phyloP scores from a whole-genome alignment of 2,113 vertebrate species.

The Hippocampus guttulatus region DNA sequence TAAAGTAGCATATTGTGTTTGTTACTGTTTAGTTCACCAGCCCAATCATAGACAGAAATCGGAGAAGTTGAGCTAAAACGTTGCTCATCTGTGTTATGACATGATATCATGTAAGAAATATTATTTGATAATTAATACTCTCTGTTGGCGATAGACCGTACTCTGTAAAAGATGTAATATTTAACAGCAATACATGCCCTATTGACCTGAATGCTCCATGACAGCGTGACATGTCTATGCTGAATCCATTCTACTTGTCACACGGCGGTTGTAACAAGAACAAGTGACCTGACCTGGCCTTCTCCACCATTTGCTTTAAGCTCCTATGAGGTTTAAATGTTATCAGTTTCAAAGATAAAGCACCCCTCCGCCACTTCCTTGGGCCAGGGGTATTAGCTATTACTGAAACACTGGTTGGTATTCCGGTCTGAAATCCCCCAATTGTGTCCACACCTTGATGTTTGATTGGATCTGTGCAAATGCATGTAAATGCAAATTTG shows the following conservation, averaged over 20 bases:
- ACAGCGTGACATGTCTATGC: conserved; percentile 25
- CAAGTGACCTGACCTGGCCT: conserved; percentile 48
- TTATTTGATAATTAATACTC: not conserved
- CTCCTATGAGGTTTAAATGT: conserved; percentile 59
- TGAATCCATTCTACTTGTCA: conserved; percentile 51
- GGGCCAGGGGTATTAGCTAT: conserved; percentile 64
- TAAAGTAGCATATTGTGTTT: not conserved
- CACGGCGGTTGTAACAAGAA: conserved; percentile 38
- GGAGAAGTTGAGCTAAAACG: no score
- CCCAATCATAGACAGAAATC: no score
- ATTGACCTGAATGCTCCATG: conserved; percentile 32
- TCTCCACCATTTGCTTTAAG: conserved; percentile 39
- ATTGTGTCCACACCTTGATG: conserved; percentile 71
- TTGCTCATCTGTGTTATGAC: no score
- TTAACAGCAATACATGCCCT: conserved; percentile 27
- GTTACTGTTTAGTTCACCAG: not conserved
- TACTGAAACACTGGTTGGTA: conserved; percentile 58
- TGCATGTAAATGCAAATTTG: conserved; percentile 75
- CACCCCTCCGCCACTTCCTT: conserved; percentile 32
- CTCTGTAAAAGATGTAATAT: conserved; percentile 30
- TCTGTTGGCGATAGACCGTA: conserved; percentile 3
- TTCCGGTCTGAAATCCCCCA: conserved; percentile 59
- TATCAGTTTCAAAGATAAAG: conserved; percentile 60
- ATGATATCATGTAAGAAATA: no score
- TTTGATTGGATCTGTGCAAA: conserved; percentile 75